phyloP scores from a whole-genome alignment of 2,797 vertebrate genomes.

The Allobates femoralis region DNA sequence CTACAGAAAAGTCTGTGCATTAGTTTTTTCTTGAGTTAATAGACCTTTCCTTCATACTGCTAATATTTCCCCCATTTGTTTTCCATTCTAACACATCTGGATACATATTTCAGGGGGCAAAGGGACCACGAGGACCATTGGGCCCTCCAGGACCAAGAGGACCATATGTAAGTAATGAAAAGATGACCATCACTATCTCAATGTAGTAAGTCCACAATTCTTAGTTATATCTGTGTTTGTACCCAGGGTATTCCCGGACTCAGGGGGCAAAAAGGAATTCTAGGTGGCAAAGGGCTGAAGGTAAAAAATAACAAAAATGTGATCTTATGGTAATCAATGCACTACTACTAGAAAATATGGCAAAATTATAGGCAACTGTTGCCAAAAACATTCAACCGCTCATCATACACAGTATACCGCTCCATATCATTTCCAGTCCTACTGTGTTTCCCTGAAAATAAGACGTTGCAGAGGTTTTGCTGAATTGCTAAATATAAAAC shows the following conservation, averaged over 20 bases:
- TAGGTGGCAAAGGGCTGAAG: slow-evolving; percentile 79
- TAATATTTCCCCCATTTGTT: background rate
- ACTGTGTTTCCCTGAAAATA: too few species aligned
- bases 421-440: background rate
- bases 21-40: background rate
- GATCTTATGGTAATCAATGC: too few species aligned
- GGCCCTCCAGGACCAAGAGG: slow-evolving; percentile 83
- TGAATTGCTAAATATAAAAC: too few species aligned
- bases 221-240: slow-evolving; percentile 33
- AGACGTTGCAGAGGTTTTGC: too few species aligned
- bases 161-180: slow-evolving; percentile 78
- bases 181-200: background rate
- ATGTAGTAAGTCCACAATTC: background rate
- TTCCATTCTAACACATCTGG: background rate
- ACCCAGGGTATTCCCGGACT: slow-evolving; percentile 81
- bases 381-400: too few species aligned
- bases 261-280: slow-evolving; percentile 76
- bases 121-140: slow-evolving; percentile 74
- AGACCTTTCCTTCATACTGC: background rate
- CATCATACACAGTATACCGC: background rate
- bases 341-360: too few species aligned
- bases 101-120: slow-evolving; percentile 75
- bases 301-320: slow-evolving; percentile 67
- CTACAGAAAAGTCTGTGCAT: too few species aligned
- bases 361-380: too few species aligned